Base-by-base conservation (phyloP, 1,140 invertebrate genomes). In the Polypedilum vanderplanki region DNA sequence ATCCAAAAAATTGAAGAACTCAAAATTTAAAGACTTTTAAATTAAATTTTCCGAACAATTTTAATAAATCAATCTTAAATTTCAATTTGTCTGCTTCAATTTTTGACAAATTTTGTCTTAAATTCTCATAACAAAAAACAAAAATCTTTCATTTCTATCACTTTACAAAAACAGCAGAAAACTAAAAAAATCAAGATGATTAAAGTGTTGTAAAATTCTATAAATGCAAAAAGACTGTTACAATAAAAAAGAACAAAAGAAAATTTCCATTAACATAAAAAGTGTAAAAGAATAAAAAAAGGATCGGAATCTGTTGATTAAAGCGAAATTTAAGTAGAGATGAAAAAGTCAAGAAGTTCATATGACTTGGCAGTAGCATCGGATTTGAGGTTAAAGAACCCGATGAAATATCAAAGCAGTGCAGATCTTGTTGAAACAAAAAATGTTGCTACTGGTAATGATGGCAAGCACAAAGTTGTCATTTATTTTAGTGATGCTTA, bases 401-500 rank as follows among this genome's bases (percentile, higher is more conserved):
- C 65, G 10, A 70, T 70, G 65, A 70, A 70, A 70, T 70, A 70
- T 70, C 65, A 18, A 10, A 70, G 65, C 18, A 70, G 17, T 70
- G 15, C 20, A 8, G 10, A 70, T 70, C 46, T 70, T 70, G 17
- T 17, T 9, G 18, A 10, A n/a, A 12, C 65, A 70, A 70, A 22
- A n/a, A n/a, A n/a, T 57, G 65, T 12, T 18, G 80, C 79, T 74
- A 77, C 78, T 75, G 81, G 80, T 78, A 15, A 15, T 74, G 46
- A 70, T 40, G 73, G 83, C 67, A 84, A 85, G 77, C 89, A 90
- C 77, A 89, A 88, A 82, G 88, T 89, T 15, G 87, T 90, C 65
- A 89, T 90, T 76, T 90, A 90, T 78, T 90, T 90, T 76, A 88
- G 89, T 5, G 88, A 90, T 79, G 87, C 87, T 0, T 86, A 87